phyloP scores from a whole-genome alignment of 1,140 invertebrate species.

The Temnothorax longispinosus region DNA sequence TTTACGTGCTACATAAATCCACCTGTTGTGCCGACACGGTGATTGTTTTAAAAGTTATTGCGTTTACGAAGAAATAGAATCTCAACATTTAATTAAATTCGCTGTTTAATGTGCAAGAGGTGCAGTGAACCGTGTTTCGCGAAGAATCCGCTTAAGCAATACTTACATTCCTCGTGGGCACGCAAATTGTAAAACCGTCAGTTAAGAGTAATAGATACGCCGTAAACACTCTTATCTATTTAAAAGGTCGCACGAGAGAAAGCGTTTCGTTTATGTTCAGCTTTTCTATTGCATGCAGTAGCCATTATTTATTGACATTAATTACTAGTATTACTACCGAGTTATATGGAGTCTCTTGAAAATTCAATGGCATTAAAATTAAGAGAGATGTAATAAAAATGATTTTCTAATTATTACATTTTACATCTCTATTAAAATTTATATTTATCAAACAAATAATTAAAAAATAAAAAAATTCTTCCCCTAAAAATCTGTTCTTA shows the following conservation, averaged over 20 bases:
- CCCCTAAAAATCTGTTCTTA: neutral
- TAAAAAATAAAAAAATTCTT: neutral
- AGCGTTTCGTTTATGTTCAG: constrained; percentile 19
- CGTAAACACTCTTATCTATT: constrained; percentile 31
- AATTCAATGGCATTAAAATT: neutral
- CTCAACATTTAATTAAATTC: constrained; percentile 28
- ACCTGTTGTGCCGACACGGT: neutral
- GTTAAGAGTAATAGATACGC: constrained; percentile 29
- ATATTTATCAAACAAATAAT: neutral
- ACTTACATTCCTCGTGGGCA: neutral
- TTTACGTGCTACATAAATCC: constrained; percentile 14
- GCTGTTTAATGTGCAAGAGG: neutral
- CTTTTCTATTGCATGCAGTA: constrained; percentile 6
- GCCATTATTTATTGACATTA: neutral
- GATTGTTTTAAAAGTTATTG: constrained; percentile 21
- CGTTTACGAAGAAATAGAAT: constrained; percentile 12
- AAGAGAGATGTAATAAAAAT: neutral
- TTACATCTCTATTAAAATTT: neutral
- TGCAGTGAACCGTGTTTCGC: constrained; percentile 21
- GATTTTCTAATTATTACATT: neutral
- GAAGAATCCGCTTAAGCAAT: constrained; percentile 40
- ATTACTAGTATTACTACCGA: constrained; percentile 5
- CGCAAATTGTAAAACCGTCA: constrained; percentile 34
- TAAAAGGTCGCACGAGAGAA: constrained; percentile 45
- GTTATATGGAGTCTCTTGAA: neutral